Evolutionary conservation across 37 sponge, comb jelly and placozoan species (phyloP).

Genomic region (Cliona cf. orientalis): DNA sequence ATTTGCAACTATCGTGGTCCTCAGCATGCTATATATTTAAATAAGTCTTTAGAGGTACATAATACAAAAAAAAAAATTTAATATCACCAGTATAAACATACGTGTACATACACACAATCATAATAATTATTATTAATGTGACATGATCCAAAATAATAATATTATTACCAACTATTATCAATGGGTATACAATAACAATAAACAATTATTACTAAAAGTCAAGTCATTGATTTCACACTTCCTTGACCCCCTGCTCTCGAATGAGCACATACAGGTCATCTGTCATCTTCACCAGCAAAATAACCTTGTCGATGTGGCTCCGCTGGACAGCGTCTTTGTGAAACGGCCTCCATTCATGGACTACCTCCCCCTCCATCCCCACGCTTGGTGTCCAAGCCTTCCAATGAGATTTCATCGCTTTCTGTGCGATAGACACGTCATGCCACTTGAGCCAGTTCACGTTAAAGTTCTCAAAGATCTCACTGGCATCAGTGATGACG

Average conservation of each 20-base stretch:
- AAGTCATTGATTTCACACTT: slow-evolving; percentile 17
- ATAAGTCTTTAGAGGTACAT: not conserved
- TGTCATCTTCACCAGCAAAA: slow-evolving; percentile 62
- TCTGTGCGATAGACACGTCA: slow-evolving; percentile 41
- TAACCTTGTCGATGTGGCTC: slow-evolving; percentile 82
- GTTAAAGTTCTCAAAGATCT: slow-evolving; percentile 69
- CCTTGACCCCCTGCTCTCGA: slow-evolving; percentile 71
- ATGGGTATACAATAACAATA: not conserved
- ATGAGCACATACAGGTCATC: slow-evolving; percentile 65
- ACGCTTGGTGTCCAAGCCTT: slow-evolving; percentile 71
- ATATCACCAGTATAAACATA: not conserved
- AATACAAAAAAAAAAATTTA: not conserved
- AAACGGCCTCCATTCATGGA: slow-evolving; percentile 92
- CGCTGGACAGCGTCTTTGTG: slow-evolving; percentile 69
- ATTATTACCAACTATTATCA: not conserved
- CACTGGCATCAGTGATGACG: slow-evolving; percentile 33
- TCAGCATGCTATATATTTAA: no score
- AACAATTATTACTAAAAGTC: not conserved
- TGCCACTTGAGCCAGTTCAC: slow-evolving; percentile 71
- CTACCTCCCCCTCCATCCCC: slow-evolving; percentile 79
- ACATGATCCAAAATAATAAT: not conserved
- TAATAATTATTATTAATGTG: not conserved
- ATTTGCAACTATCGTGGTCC: no score
- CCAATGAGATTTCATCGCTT: slow-evolving; percentile 63
- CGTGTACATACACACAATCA: not conserved